A percentile compares a stretch with the other conserved stretches of the same genome.
Conservation (phyloP, 2,797 vertebrate species). For the Pseudochirops corinnae region DNA sequence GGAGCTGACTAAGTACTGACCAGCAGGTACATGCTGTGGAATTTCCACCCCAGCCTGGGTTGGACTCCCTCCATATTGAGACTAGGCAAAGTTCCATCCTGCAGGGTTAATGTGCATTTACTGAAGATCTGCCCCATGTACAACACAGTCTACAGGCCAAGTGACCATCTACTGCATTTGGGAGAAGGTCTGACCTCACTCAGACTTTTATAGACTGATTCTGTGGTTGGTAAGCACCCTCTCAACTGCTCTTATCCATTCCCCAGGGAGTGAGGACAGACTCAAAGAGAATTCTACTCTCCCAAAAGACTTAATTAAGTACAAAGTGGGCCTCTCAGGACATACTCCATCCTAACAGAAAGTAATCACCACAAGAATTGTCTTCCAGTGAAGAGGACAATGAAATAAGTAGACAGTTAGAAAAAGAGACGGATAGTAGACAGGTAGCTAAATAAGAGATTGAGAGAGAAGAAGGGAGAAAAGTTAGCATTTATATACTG, state of each 20-base stretch:
- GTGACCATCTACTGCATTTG: background rate
- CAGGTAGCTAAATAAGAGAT: background rate
- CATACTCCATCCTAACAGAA: background rate
- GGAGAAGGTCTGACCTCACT: background rate
- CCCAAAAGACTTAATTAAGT: background rate
- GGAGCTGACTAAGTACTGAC: slow-evolving; percentile 8
- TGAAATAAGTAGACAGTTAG: background rate
- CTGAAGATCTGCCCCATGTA: background rate
- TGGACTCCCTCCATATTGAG: background rate
- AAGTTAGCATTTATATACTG: background rate
- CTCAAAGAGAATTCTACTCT: background rate
- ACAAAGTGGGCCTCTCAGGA: background rate
- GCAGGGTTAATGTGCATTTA: background rate
- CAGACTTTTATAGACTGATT: background rate
- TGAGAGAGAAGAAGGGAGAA: background rate
- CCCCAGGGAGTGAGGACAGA: background rate
- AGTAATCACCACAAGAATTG: background rate
- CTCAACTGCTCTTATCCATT: background rate
- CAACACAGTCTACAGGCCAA: background rate
- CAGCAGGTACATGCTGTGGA: background rate
- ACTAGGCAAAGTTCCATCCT: background rate
- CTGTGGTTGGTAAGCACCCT: background rate
- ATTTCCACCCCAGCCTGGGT: background rate
- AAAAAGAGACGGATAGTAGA: background rate
- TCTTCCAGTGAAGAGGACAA: background rate